A percentile compares a stretch with the other conserved stretches of the same genome.
phyloP scores from a whole-genome alignment of 2,888 invertebrate genomes.

The Amphipyra berbera region DNA sequence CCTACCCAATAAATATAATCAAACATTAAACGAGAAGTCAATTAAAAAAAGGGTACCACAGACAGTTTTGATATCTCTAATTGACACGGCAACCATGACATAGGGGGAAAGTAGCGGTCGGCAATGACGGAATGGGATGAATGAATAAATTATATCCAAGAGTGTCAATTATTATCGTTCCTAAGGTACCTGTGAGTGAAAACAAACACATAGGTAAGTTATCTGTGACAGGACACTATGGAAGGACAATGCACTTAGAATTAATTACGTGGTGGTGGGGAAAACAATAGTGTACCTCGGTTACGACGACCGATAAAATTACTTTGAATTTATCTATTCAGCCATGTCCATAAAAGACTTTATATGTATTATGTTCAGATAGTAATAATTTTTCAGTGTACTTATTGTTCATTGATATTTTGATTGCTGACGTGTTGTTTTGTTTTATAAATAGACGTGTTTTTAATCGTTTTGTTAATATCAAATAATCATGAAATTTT shows the following conservation, averaged over 20 bases:
- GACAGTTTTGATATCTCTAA: conserved; percentile 5
- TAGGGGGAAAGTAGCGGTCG: conserved; percentile 11
- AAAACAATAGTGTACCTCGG: conserved; percentile 74
- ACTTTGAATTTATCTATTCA: conserved; percentile 41
- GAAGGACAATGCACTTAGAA: conserved; percentile 78
- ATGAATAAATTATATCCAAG: conserved; percentile 30
- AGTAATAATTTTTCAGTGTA: neutral
- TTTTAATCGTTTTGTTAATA: neutral
- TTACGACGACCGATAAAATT: conserved; percentile 67
- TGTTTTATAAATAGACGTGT: neutral
- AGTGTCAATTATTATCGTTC: conserved; percentile 46
- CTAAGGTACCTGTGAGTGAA: conserved; percentile 54
- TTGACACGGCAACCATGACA: conserved; percentile 31
- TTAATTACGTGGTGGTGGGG: conserved; percentile 70
- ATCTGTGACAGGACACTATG: conserved; percentile 67
- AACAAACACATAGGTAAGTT: conserved; percentile 50
- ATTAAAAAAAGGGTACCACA: neutral
- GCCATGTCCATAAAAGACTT: conserved; percentile 21
- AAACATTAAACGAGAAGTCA: neutral
- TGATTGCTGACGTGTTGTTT: neutral
- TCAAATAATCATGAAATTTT: neutral
- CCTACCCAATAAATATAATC: neutral
- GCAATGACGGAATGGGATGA: conserved; percentile 16
- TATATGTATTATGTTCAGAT: conserved; percentile 5
- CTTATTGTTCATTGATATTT: conserved; percentile 1